These are phyloP conservation scores for Aphidius ervi DNA, from an alignment of 1,140 invertebrate genomes.

Conservation along the genomic window DNA sequence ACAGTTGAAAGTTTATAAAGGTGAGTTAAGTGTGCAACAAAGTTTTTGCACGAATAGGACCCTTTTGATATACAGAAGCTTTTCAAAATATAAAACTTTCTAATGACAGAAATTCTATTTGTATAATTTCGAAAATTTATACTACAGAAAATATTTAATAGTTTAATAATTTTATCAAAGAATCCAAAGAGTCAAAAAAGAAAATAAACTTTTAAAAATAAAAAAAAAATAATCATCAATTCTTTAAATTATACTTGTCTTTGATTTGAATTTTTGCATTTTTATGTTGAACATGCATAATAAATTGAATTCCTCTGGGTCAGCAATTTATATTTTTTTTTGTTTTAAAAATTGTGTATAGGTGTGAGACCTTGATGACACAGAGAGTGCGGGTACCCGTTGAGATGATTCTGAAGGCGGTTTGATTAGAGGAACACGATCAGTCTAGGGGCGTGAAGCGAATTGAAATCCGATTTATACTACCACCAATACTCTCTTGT, in stretches of 20 bases:
- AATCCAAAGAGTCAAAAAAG: no score
- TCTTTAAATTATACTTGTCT: no score
- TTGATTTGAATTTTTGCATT: no score
- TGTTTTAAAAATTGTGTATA: neutral
- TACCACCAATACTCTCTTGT: conserved; percentile 7
- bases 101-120: conserved; percentile 19
- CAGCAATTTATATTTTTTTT: no score
- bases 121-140: neutral
- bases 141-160: no score
- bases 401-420: conserved; percentile 17
- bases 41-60: conserved; percentile 13
- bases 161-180: neutral
- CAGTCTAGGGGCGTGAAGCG: conserved; percentile 18
- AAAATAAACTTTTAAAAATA: no score
- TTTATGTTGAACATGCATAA: no score
- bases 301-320: no score
- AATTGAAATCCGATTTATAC: conserved; percentile 30
- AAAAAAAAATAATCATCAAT: no score
- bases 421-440: conserved; percentile 30
- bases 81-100: conserved; percentile 20
- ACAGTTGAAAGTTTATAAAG: no score
- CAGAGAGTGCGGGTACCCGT: conserved; percentile 20
- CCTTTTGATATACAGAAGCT: conserved; percentile 16
- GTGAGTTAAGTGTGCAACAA: conserved; percentile 6
- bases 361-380: conserved; percentile 11